phyloP scores from a whole-genome alignment of 2,113 vertebrate genomes.

The Pedetes capensis region DNA sequence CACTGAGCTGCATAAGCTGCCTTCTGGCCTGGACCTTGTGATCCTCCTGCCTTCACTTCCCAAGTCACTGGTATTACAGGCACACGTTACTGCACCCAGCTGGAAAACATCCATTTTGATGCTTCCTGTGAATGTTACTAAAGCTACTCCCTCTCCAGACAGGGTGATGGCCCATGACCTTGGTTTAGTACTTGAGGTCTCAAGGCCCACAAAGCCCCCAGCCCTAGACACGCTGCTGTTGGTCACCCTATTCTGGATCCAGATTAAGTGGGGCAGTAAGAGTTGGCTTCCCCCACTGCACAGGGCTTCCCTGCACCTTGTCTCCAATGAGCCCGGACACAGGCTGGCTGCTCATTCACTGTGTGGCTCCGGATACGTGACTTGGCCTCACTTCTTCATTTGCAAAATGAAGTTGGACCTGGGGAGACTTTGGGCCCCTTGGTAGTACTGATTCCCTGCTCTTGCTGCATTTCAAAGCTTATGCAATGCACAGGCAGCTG shows the following conservation, averaged over 20 bases:
- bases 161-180: background rate
- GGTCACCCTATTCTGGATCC: background rate
- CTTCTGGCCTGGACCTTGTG: too few relatives aligned
- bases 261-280: background rate
- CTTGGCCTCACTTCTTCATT: background rate
- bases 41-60: too few relatives aligned
- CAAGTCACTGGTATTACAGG: too few relatives aligned
- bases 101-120: too few relatives aligned
- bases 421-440: background rate
- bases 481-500: background rate
- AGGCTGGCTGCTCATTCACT: background rate
- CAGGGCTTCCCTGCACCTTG: background rate
- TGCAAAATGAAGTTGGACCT: background rate
- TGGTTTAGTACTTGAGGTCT: background rate
- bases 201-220: background rate
- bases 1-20: too few relatives aligned
- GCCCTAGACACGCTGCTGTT: background rate
- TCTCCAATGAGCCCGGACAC: background rate
- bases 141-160: background rate
- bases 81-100: too few relatives aligned
- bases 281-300: background rate
- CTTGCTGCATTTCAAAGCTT: background rate
- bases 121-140: background rate
- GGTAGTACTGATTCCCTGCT: background rate
- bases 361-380: background rate